Base-by-base conservation (phyloP, 2,797 vertebrate genomes). In the Prunella strophiata region DNA sequence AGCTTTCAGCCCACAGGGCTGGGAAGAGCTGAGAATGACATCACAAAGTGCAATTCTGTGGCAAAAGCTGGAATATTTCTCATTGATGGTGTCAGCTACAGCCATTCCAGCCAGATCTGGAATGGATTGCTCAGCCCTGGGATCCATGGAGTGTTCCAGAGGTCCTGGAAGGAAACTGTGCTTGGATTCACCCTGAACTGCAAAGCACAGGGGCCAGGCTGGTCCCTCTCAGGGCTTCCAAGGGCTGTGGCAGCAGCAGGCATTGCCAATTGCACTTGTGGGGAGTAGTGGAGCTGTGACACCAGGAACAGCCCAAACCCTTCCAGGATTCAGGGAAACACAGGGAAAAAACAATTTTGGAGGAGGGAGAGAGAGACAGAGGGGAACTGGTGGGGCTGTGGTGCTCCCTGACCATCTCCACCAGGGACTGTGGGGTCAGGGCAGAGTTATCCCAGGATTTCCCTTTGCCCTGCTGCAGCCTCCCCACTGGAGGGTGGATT, bases 1-100 rank as follows among this genome's bases (percentile, higher is more conserved):
- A 58, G 77, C 36, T 88, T 90, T 40, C 71, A 59, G 81, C 25
- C 77, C 91, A 32, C 74, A 52, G 91, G 45, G 48, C 67, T 59
- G 55, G 72, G 34, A 55, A 10, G 32, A 79, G 29, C 59, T 62
- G 58, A 82, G 77, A 70, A 51, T 63, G 81, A 61, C 81, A 77
- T 88, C 84, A 38, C 71, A 34, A 74, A 74, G 65, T 89, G 75
- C 57, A 62, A 57, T 79, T 63, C 59, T 26, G 32, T 27, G 80
- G 71, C 52, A 59, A 67, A 73, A 82, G 7, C 75, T 36, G 57
- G 91, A 57, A 67, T 55, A 45, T 91, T 93, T 93, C 94, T 70
- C 61, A 36, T 20, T 5, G 10, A 13, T 10, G 48, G 63, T 90
- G 83, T 86, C 91, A 90, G 80, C 19, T 76, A 40, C 0, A 26